These are phyloP conservation scores for Eristalinus sepulchralis DNA, from an alignment of 2,888 invertebrate species.

Conservation along the genomic window DNA sequence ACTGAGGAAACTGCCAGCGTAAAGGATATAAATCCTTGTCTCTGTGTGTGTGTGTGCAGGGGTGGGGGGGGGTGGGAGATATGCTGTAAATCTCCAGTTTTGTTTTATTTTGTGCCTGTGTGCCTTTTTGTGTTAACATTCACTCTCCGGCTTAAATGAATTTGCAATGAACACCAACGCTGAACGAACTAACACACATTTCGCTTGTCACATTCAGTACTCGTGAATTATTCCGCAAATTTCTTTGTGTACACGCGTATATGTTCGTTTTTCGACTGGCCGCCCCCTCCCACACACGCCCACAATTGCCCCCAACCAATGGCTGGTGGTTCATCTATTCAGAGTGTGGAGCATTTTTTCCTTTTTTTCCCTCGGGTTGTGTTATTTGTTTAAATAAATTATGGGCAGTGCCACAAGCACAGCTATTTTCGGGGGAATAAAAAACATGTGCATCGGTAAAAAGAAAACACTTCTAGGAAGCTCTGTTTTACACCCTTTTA, in stretches of 20 bases:
- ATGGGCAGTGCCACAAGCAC: slow-evolving; percentile 39
- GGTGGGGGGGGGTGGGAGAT: too few relatives aligned
- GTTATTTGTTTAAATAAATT: slow-evolving; percentile 65
- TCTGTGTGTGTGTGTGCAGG: slow-evolving; percentile 1
- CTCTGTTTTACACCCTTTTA: slow-evolving; percentile 36
- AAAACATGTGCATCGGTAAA: neutral
- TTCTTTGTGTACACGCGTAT: slow-evolving; percentile 34
- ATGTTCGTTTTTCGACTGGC: slow-evolving; percentile 1
- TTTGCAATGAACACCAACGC: slow-evolving; percentile 69
- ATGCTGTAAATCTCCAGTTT: neutral
- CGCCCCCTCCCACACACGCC: too few relatives aligned
- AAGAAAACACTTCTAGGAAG: slow-evolving; percentile 24
- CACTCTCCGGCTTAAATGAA: slow-evolving; percentile 50
- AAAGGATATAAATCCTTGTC: slow-evolving; percentile 51
- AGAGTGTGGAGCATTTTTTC: slow-evolving; percentile 44
- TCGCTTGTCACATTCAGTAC: slow-evolving; percentile 69
- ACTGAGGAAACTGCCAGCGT: slow-evolving; percentile 29
- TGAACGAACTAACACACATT: slow-evolving; percentile 70
- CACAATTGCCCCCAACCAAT: neutral
- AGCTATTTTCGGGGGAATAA: slow-evolving; percentile 7
- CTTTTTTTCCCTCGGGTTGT: slow-evolving; percentile 2
- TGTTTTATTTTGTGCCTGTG: neutral
- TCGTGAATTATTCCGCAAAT: slow-evolving; percentile 68
- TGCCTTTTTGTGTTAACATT: slow-evolving; percentile 3
- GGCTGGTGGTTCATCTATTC: slow-evolving; percentile 13